These are phyloP conservation scores for Todus mexicanus DNA, from an alignment of 2,797 vertebrate species.

Conservation along the genomic window DNA sequence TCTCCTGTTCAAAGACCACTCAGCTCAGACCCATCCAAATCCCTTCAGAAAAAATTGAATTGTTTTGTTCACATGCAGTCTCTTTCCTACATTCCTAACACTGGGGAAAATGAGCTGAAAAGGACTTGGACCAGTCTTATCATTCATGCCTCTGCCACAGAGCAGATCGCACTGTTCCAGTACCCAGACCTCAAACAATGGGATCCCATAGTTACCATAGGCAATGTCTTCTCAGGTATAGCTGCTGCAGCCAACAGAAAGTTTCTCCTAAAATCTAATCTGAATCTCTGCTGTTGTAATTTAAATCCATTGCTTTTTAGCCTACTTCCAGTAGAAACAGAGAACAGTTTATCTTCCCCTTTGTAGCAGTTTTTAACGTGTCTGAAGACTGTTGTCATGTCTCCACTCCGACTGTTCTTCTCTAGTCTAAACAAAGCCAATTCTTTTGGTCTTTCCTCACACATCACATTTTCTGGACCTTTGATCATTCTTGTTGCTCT, in stretches of 20 bases:
- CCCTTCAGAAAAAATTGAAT: not conserved
- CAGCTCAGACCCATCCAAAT: not conserved
- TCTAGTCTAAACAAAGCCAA: conserved; percentile 63
- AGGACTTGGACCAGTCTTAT: not conserved
- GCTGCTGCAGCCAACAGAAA: conserved; percentile 8
- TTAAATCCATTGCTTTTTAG: conserved; percentile 6
- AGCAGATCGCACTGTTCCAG: not conserved
- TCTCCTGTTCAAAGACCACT: not conserved
- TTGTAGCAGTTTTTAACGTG: not conserved
- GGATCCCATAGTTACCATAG: not conserved
- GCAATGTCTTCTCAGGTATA: conserved; percentile 25
- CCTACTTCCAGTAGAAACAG: not conserved
- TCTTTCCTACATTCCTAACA: not conserved
- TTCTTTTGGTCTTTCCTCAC: conserved; percentile 62
- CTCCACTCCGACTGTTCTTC: conserved; percentile 41
- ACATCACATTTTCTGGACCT: conserved; percentile 59
- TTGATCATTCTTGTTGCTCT: conserved; percentile 53
- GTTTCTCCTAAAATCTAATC: not conserved
- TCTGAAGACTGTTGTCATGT: conserved; percentile 61
- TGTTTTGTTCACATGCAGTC: not conserved
- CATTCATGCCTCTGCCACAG: not conserved
- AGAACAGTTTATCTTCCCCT: conserved; percentile 39
- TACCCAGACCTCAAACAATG: not conserved
- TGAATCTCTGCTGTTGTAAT: not conserved
- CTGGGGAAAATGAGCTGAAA: not conserved